Evolutionary conservation across 2,113 vertebrate species (phyloP), one percentile per base, ranked within the genome.

Genomic region (Cheirogaleus medius): DNA sequence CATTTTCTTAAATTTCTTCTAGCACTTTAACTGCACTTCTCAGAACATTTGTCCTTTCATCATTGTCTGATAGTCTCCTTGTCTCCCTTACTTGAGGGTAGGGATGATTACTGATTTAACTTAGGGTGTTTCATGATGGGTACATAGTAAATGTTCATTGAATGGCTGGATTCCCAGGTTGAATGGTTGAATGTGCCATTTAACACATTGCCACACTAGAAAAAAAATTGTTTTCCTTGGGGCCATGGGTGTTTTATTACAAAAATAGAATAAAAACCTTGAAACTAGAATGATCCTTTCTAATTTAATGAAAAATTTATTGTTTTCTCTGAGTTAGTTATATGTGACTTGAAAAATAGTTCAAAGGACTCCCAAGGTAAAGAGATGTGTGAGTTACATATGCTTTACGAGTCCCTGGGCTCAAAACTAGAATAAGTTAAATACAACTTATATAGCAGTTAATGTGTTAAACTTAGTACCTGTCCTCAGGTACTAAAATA

Each of bases 1-100:
- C 32, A 27, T 96, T 87, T 82, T 76, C 69, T 76, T 63, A 68
- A 68, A 66, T 76, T 68, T 91, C 83, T 92, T 78, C 49, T 83
- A 54, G 37, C 13, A 58, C 13, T 87, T 68, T 80, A 64, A 60
- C 39, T 90, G 2, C 87, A 34, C 37, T 80, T 94, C 84, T 69
- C 44, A 81, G 69, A 81, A 47, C 9, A 17, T 25, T 86, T 81
- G n/a, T 34, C 39, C 34, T 92, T 78, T 90, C 11, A 23, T 5
- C 47, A 20, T 63, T 88, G n/a, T 77, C 39, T 42, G 27, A 37
- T 90, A 81, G 34, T 77, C 58, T 52, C 9, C 21, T 87, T 84
- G 37, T 77, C 71, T 54, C 9, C 17, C 29, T 37, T 44, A 49
- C 29, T 85, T 86, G 74, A 78, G 23, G 83, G 23, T 60, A 58